Conservation (phyloP, 2,888 invertebrate genomes). For the Cantharis rufa region DNA sequence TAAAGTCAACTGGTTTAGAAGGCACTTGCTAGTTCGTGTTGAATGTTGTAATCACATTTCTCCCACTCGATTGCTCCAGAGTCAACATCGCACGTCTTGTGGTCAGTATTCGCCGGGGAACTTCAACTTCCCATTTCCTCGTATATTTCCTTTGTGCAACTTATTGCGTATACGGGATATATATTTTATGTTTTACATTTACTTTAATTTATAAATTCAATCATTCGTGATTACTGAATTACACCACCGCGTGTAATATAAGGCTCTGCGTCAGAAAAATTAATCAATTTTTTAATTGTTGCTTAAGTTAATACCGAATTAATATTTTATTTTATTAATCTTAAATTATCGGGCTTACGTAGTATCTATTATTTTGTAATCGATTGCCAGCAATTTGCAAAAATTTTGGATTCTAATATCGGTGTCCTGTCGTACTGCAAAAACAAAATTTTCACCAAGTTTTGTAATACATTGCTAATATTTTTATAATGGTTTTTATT, state of each 20-base stretch:
- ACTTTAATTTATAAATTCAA: not conserved
- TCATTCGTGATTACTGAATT: not conserved
- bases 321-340: too few species aligned
- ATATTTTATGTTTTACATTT: not conserved
- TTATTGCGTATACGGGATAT: not conserved
- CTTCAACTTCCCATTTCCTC: conserved; percentile 33
- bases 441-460: too few species aligned
- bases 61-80: conserved; percentile 42
- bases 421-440: too few species aligned
- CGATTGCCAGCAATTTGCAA: too few species aligned
- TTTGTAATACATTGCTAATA: too few species aligned
- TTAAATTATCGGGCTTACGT: too few species aligned
- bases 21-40: conserved; percentile 28
- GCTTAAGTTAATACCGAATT: too few species aligned
- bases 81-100: conserved; percentile 46
- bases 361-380: too few species aligned
- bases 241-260: not conserved
- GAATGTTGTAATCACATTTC: conserved; percentile 41
- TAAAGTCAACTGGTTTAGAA: conserved; percentile 14
- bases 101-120: conserved; percentile 44
- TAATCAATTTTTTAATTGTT: too few species aligned
- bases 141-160: conserved; percentile 10
- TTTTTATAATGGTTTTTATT: too few species aligned
- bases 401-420: too few species aligned
- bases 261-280: too few species aligned